Conservation (phyloP, 2,888 invertebrate species). For the Apotomis capreana region DNA sequence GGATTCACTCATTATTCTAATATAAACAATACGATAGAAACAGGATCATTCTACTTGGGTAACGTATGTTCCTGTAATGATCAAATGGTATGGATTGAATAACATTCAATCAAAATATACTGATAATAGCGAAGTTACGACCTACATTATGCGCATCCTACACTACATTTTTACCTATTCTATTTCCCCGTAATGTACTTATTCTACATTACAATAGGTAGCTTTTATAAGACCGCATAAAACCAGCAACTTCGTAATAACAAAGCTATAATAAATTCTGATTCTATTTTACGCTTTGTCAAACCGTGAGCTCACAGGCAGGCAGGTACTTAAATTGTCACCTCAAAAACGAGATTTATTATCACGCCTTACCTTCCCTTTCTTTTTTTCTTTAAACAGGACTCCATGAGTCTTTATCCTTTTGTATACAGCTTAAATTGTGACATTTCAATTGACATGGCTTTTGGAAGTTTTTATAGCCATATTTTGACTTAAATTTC, state of each 20-base stretch:
- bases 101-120: too few relatives aligned
- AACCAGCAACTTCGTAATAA: slow-evolving; percentile 1
- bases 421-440: slow-evolving; percentile 40
- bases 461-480: slow-evolving; percentile 26
- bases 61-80: too few relatives aligned
- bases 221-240: slow-evolving; percentile 6
- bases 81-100: too few relatives aligned
- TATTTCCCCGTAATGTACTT: not conserved
- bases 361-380: slow-evolving; percentile 37
- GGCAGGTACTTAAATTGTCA: slow-evolving; percentile 45
- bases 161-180: not conserved
- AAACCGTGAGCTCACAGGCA: slow-evolving; percentile 35
- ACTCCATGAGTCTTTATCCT: slow-evolving; percentile 32
- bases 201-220: not conserved
- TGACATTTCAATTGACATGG: slow-evolving; percentile 42
- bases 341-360: slow-evolving; percentile 45
- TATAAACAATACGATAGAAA: too few relatives aligned
- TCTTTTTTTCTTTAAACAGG: slow-evolving; percentile 10
- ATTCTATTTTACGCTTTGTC: slow-evolving; percentile 42
- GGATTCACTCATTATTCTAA: too few relatives aligned
- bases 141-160: not conserved
- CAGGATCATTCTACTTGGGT: too few relatives aligned
- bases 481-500: slow-evolving; percentile 36
- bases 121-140: too few relatives aligned
- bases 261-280: slow-evolving; percentile 25